Percentiles rank a stretch among this genome's conserved stretches.
phyloP scores from a whole-genome alignment of 2,113 vertebrate species.

The Python bivittatus region DNA sequence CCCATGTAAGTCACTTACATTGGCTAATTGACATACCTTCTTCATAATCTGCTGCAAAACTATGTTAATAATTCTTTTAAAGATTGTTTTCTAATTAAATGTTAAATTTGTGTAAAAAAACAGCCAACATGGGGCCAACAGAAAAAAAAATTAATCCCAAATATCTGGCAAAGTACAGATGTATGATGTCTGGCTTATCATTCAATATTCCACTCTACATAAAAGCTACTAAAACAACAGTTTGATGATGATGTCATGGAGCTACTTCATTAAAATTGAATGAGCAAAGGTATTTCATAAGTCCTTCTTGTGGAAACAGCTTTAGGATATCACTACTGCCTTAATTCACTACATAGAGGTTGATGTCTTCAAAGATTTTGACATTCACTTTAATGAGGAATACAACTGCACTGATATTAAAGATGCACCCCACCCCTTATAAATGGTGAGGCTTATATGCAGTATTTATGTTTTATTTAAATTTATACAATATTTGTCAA shows the following conservation, averaged over 20 bases:
- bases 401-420: neutral
- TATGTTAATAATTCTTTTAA: neutral
- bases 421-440: neutral
- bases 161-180: neutral
- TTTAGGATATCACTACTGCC: neutral
- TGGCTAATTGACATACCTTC: neutral
- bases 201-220: neutral
- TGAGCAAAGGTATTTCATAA: neutral
- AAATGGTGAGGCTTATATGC: neutral
- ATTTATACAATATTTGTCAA: neutral
- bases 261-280: neutral
- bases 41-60: neutral
- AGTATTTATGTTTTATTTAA: neutral
- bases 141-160: neutral
- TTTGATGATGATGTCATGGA: neutral
- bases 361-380: neutral
- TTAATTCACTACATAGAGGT: neutral
- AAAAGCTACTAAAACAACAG: neutral
- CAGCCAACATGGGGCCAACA: neutral
- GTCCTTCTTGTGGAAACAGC: neutral
- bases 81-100: neutral
- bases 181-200: neutral
- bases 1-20: neutral
- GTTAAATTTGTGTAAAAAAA: neutral
- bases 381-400: neutral